Conservation (phyloP, 2,888 invertebrate genomes). For the Clunio marinus region DNA sequence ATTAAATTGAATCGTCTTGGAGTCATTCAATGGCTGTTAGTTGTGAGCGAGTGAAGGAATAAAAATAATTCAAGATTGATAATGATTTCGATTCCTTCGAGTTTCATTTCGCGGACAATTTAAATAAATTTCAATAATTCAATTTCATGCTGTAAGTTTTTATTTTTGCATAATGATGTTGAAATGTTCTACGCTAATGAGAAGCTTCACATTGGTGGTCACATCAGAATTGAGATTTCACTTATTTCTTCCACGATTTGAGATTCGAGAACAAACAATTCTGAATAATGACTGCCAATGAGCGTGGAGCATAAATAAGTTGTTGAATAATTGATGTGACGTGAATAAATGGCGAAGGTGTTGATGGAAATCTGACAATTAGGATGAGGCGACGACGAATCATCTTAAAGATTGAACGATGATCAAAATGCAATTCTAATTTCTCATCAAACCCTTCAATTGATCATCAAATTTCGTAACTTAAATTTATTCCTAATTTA, state of each 20-base stretch:
- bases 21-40: too few species aligned
- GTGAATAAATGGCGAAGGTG: conserved; percentile 2
- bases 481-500: too few species aligned
- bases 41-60: too few species aligned
- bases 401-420: neutral
- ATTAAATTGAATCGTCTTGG: conserved; percentile 10
- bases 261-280: too few species aligned
- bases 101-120: too few species aligned
- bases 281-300: neutral
- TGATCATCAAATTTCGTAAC: too few species aligned
- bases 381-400: neutral
- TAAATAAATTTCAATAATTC: conserved; percentile 10
- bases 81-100: conserved; percentile 10
- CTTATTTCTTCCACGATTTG: too few species aligned
- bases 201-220: neutral
- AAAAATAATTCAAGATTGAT: neutral
- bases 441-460: neutral
- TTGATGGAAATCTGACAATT: neutral
- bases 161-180: neutral
- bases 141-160: neutral
- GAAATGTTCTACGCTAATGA: neutral
- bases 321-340: conserved; percentile 8
- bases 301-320: neutral
- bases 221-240: neutral
- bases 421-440: too few species aligned